Evolutionary conservation across 2,797 vertebrate genomes (phyloP).

Genomic region (Sebastolobus altivelis): DNA sequence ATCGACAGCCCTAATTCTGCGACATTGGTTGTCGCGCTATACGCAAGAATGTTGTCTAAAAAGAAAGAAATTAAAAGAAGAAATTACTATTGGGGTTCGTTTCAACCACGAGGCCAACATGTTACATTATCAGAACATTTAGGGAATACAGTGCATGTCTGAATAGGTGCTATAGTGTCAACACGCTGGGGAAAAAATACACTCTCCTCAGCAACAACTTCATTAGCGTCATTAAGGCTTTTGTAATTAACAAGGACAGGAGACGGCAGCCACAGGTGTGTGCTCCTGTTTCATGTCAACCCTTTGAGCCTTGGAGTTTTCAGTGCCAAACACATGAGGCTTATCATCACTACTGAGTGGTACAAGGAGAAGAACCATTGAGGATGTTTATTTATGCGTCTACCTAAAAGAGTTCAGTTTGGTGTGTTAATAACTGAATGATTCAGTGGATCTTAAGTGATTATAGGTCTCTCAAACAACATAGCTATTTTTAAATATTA

Average conservation of each 20-base stretch:
- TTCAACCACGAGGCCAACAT: not conserved
- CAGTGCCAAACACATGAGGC: not conserved
- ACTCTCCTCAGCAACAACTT: conserved; percentile 37
- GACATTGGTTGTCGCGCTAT: not conserved
- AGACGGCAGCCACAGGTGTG: conserved; percentile 4
- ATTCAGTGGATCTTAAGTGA: not conserved
- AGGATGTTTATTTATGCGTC: not conserved
- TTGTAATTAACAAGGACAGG: conserved; percentile 14
- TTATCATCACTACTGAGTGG: not conserved
- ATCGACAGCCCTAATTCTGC: too few species aligned
- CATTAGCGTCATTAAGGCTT: conserved; percentile 41
- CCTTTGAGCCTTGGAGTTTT: conserved; percentile 3
- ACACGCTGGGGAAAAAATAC: conserved; percentile 15
- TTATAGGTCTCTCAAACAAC: not conserved
- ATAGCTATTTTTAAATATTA: not conserved
- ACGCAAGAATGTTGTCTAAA: not conserved
- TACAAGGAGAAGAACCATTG: not conserved
- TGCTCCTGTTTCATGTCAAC: conserved; percentile 1
- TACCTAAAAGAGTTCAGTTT: not conserved
- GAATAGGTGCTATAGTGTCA: not conserved
- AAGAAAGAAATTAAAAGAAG: not conserved
- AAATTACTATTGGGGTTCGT: not conserved
- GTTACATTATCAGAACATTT: not conserved
- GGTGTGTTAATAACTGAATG: not conserved
- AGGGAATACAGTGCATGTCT: not conserved